A percentile compares a stretch with the other conserved stretches of the same genome.
These are phyloP conservation scores for Cuculus canorus DNA, from an alignment of 2,797 vertebrate genomes.

Conservation along the genomic window DNA sequence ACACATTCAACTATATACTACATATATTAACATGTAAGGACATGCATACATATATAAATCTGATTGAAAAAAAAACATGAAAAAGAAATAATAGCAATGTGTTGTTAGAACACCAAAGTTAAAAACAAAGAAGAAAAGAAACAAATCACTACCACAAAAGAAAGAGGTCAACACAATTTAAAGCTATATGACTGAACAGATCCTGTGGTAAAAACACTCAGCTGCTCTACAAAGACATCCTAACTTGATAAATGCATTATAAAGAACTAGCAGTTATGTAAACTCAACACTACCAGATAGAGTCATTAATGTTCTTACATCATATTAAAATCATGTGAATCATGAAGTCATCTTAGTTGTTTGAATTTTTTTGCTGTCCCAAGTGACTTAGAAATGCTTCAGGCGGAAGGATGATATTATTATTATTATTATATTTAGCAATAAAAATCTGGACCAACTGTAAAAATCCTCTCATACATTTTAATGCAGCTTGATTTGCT, in stretches of 20 bases:
- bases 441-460: background rate
- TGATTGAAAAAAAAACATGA: background rate
- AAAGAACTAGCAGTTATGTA: background rate
- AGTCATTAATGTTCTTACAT: background rate
- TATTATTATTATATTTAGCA: background rate
- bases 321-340: background rate
- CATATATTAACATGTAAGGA: background rate
- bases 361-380: background rate
- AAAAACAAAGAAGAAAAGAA: background rate
- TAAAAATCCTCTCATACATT: background rate
- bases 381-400: background rate
- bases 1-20: background rate
- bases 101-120: background rate
- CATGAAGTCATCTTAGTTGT: background rate
- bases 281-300: background rate
- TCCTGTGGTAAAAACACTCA: background rate
- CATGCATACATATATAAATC: accelerated
- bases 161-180: background rate
- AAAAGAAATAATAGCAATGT: background rate
- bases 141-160: background rate
- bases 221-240: background rate
- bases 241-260: background rate
- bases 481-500: background rate
- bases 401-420: background rate
- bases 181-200: background rate